Base-by-base conservation (phyloP, 1,140 invertebrate species). In the Danaus melanippus region DNA sequence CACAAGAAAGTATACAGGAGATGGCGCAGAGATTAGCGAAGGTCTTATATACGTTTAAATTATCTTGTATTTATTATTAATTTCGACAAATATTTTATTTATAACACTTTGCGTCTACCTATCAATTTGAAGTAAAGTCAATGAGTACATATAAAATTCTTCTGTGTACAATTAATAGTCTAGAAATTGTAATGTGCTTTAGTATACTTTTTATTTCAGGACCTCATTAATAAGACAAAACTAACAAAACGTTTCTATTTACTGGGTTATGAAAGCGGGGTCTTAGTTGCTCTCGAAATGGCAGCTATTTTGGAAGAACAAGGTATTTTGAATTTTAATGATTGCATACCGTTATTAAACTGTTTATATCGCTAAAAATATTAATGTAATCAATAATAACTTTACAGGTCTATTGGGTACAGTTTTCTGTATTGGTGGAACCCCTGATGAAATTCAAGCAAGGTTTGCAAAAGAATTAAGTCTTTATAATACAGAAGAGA, bases 251-350 rank as follows among this genome's bases (percentile, higher is more conserved):
- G 64, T 6, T 83, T 78, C 42, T 76, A 76, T 46, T 40, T 83
- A 9, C 17, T 81, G 41, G 77, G 79, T 7, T 80, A 78, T 50
- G 75, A 78, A 60, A 66, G 65, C 46, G 77, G 77, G 7, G 62
- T 76, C 9, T 56, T 74, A 8, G 53, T 76, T 12, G 78, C 72
- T 2, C 64, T 84, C 17, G 80, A 84, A 67, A 67, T 81, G 21
- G 78, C 75, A 11, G 58, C 67, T 1, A 71, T 78, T 12, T 58
- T 84, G 8, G 80, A 84, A 67, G 59, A 73, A 3, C 50, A 66
- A 45, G 78, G 80, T 84, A 72, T 54, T 39, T 49, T 32, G 7
- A 32, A 41, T 10, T 32, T 45, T 17, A 51, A 46, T 21, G 1
- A 15, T 44, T 46, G 8, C 2, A 4, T 46, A 48, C 10, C 12